A percentile compares a stretch with the other conserved stretches of the same genome.
Evolutionary conservation across 2,113 vertebrate species (phyloP).

Genomic region (Galbula dea): DNA sequence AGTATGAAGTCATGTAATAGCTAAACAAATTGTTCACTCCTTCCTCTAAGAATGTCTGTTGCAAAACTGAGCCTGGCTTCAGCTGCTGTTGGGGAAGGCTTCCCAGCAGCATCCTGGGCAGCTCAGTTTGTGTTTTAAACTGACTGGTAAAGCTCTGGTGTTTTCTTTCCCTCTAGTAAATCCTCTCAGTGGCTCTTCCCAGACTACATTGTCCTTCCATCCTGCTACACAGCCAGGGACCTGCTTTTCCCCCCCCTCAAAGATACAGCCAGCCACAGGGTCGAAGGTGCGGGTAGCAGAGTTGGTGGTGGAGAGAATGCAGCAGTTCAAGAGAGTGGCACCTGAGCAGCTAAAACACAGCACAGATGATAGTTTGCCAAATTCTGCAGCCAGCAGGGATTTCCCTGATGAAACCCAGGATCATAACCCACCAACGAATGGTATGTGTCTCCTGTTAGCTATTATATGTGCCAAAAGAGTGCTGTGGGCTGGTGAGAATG

Average conservation of each 20-base stretch:
- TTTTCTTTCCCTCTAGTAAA: constrained; percentile 28
- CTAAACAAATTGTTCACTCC: background rate
- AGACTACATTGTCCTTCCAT: background rate
- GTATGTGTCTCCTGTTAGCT: constrained; percentile 17
- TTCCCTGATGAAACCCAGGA: background rate
- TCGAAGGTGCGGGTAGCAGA: constrained; percentile 66
- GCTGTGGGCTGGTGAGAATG: background rate
- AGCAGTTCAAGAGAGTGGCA: constrained; percentile 83
- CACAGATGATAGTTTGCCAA: background rate
- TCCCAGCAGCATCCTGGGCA: background rate
- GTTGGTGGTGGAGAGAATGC: constrained; percentile 84
- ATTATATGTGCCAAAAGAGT: background rate
- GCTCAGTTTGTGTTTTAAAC: background rate
- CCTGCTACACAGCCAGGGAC: background rate
- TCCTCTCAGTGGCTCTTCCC: background rate
- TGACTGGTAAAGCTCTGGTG: background rate
- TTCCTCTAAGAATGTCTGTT: background rate
- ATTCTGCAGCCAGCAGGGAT: background rate
- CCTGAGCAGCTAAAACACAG: constrained; percentile 75
- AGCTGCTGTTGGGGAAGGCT: background rate
- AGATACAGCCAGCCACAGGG: background rate
- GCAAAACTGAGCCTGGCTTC: background rate
- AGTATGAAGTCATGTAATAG: background rate
- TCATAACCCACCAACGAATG: background rate
- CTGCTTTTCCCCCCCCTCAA: background rate